Base-by-base conservation (phyloP, 2,113 vertebrate genomes). In the Elaphurus davidianus region DNA sequence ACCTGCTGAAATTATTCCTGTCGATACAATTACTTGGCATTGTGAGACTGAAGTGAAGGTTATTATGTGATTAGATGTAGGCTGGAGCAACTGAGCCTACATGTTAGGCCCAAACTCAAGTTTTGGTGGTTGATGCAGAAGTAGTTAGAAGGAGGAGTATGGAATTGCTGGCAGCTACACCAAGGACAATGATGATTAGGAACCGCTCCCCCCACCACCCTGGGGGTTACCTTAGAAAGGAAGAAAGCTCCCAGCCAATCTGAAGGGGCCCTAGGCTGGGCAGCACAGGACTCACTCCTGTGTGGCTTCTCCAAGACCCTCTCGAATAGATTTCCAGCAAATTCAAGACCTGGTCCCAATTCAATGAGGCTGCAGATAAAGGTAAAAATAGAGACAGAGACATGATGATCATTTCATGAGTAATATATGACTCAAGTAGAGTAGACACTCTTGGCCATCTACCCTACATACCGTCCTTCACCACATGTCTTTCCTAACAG, bases 241-340 rank as follows among this genome's bases (percentile, higher is more conserved):
- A 17, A 90, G 62, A 86, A 74, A 94, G 19, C 60, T 84, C 19
- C 12, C 57, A 62, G 43, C 8, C 50, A 71, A 62, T 45, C n/a
- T 88, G 40, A 90, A 94, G 52, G 47, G 59, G 8, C 55, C 28
- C n/a, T 7, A 60, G 79, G 82, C 82, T 93, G 47, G 62, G 23
- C 5, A 93, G 45, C 40, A 43, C 3, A 76, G 59, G 10, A 79
- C 23, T 95, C 78, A 88, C 1, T 55, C 25, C 36, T 82, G 2
- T 15, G 25, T 64, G 84, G 59, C 64, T 96, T 96, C 74, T 84
- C n/a, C 33, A 95, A 92, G 30, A 89, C 17, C 11, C 8, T 87
- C 81, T 96, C 33, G 43, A 96, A 93, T 90, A 94, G 43, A 50
- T 71, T 96, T 21, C 55, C 13, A 81, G 45, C 14, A 96, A 91